Evolutionary conservation across 2,113 vertebrate species (phyloP), one percentile per base, ranked within the genome.

Genomic region (Microtus richardsoni): DNA sequence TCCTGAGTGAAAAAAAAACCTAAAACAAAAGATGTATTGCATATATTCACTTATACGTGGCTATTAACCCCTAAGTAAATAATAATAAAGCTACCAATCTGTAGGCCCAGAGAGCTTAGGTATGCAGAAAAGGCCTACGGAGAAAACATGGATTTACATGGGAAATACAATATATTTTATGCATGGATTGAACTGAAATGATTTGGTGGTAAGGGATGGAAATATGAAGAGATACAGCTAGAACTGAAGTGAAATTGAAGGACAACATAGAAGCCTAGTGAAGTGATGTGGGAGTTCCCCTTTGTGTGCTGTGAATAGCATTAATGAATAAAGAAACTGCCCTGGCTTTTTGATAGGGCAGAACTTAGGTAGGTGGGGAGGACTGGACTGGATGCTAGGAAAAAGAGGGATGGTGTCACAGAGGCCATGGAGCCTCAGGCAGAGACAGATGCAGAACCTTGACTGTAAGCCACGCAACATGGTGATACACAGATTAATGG

Each of bases 341-440:
- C 52, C 17, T 54, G 52, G 52, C 52, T 16, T 54, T 0, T 16
- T 54, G 14, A 17, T 54, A 54, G 52, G 52, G 14, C 52, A 54
- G 14, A 54, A 54, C 14, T 54, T 54, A 54, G 14, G 52, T 54
- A 54, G 14, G 52, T 54, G 52, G 52, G 52, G 52, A 54, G 52
- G 16, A 54, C 0, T 54, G 0, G 52, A 17, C 14, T 54, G 0
- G 17, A 54, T 54, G 14, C 52, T 54, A 0, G 1, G 52, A 54
- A 16, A 54, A 54, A 54, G 14, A 54, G 52, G 52, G 14, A 3
- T 17, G 4, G 52, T 17, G 52, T 54, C 52, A 54, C 14, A 54
- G 52, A 54, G 4, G 14, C 52, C 52, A 54, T 54, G 14, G 3
- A 54, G 52, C 52, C 52, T 16, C 52, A 54, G 52, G 52, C 52